Evolutionary conservation across 2,888 invertebrate species (phyloP).

Genomic region (Drosophila leonis): DNA sequence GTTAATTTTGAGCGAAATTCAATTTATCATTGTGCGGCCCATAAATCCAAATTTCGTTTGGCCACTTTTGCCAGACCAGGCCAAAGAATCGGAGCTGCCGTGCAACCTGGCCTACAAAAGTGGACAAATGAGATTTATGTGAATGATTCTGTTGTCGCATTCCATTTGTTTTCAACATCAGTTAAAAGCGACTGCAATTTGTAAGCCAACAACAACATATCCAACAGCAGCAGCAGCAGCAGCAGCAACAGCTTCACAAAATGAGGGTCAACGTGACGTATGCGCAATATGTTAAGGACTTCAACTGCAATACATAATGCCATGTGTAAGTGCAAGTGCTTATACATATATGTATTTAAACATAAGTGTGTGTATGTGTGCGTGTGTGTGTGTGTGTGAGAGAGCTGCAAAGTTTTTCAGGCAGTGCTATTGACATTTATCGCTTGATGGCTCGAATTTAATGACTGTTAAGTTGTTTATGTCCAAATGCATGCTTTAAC

Average conservation of each 20-base stretch:
- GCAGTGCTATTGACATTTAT: slow-evolving; percentile 70
- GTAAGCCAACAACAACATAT: slow-evolving; percentile 22
- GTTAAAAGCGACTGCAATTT: slow-evolving; percentile 68
- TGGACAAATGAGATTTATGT: slow-evolving; percentile 67
- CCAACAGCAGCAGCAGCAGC: slow-evolving; percentile 9
- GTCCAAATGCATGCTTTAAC: slow-evolving; percentile 40
- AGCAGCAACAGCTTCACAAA: slow-evolving; percentile 21
- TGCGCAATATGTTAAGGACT: slow-evolving; percentile 66
- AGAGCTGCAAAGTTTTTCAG: slow-evolving; percentile 35
- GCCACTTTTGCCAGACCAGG: background rate
- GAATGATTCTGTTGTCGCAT: slow-evolving; percentile 54
- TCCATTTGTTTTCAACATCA: slow-evolving; percentile 56
- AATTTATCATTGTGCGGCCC: slow-evolving; percentile 76
- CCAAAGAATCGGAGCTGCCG: slow-evolving; percentile 18
- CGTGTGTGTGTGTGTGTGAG: background rate
- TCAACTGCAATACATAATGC: slow-evolving; percentile 46
- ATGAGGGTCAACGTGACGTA: slow-evolving; percentile 49
- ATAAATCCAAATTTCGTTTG: slow-evolving; percentile 73
- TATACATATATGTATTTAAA: background rate
- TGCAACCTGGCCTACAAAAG: slow-evolving; percentile 23
- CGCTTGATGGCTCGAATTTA: slow-evolving; percentile 65
- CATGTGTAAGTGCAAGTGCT: slow-evolving; percentile 16
- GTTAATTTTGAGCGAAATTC: slow-evolving; percentile 79
- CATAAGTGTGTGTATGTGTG: background rate
- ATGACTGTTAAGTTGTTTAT: slow-evolving; percentile 60